Percentiles rank a stretch among this genome's conserved stretches.
Evolutionary conservation across 1,140 invertebrate genomes (phyloP).

Genomic region (Goniozus legneri): DNA sequence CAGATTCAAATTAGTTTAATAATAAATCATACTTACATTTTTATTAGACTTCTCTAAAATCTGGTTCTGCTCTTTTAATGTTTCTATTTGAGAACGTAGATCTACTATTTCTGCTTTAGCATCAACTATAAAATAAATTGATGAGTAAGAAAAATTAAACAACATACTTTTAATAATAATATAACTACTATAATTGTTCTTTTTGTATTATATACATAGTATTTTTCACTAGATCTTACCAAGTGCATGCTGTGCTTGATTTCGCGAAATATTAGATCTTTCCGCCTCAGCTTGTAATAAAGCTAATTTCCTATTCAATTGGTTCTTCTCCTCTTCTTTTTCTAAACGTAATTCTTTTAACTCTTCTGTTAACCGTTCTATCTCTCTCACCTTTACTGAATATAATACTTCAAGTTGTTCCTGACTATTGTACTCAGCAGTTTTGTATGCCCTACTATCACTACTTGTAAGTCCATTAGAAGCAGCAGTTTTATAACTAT

Average conservation of each 20-base stretch:
- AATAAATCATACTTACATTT: conserved; percentile 27
- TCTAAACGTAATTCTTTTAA: conserved; percentile 31
- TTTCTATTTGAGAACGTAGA: conserved; percentile 33
- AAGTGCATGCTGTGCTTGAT: conserved; percentile 37
- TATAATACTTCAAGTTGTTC: conserved; percentile 43
- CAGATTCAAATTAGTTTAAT: neutral
- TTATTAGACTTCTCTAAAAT: conserved; percentile 41
- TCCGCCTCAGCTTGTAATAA: conserved; percentile 37
- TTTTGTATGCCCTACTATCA: conserved; percentile 32
- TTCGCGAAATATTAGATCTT: conserved; percentile 32
- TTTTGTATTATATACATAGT: too few relatives aligned
- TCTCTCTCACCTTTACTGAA: conserved; percentile 34
- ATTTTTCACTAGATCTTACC: conserved; percentile 29
- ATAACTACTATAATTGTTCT: too few relatives aligned
- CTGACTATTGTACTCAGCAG: conserved; percentile 36
- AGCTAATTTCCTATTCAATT: conserved; percentile 31
- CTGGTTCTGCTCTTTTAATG: conserved; percentile 36
- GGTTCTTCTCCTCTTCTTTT: conserved; percentile 34
- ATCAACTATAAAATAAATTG: conserved; percentile 30
- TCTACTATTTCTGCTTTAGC: conserved; percentile 42
- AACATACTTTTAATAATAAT: conserved; percentile 1
- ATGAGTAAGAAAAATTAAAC: conserved; percentile 7
- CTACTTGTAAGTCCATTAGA: conserved; percentile 32
- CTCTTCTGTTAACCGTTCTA: conserved; percentile 33
- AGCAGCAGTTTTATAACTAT: conserved; percentile 35